Conservation (phyloP, 2,888 invertebrate genomes). For the Leptothorax acervorum region DNA sequence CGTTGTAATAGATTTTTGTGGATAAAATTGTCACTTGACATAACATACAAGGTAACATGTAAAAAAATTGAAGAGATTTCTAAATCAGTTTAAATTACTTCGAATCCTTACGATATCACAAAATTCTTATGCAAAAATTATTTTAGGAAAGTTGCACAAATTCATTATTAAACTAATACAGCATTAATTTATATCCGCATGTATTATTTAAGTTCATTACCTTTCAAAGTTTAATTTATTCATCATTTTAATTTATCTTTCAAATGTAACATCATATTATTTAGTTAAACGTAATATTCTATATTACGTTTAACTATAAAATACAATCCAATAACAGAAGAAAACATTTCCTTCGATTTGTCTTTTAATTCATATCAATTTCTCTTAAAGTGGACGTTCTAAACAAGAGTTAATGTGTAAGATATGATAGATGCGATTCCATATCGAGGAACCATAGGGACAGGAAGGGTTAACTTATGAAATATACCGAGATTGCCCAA, state of each 20-base stretch:
- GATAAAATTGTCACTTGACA: slow-evolving; percentile 17
- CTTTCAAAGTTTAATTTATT: background rate
- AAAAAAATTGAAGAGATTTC: background rate
- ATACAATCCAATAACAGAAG: background rate
- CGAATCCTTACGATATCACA: background rate
- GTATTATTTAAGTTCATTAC: background rate
- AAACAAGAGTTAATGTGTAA: background rate
- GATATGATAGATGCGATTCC: background rate
- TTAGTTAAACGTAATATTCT: background rate
- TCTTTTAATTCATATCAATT: background rate
- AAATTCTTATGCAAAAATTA: background rate
- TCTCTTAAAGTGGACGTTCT: background rate
- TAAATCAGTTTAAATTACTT: background rate
- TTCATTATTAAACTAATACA: background rate
- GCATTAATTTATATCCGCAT: background rate
- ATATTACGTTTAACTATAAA: background rate
- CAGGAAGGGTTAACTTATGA: slow-evolving; percentile 20
- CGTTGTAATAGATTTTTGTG: slow-evolving; percentile 38
- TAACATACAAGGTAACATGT: background rate
- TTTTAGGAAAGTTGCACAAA: background rate
- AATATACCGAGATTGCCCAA: background rate
- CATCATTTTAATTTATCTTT: background rate
- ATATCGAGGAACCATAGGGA: background rate
- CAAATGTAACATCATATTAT: background rate
- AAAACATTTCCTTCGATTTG: background rate